These are phyloP conservation scores for Dryoscopus gambensis DNA, from an alignment of 2,113 vertebrate genomes.

Conservation along the genomic window DNA sequence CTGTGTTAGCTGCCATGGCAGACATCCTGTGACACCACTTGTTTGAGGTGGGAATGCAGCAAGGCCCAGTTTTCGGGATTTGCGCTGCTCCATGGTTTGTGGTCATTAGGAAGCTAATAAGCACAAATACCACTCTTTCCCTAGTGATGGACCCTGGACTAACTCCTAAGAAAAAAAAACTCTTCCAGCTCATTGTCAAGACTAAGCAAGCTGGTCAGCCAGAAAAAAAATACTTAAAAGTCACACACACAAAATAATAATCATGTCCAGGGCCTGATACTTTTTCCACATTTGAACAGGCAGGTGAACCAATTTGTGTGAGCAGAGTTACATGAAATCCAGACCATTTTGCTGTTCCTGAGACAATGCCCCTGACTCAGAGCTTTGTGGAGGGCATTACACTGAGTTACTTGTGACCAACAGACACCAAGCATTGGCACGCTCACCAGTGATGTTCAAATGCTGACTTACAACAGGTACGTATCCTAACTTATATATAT, in stretches of 20 bases:
- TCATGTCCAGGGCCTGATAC: not conserved
- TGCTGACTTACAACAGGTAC: not conserved
- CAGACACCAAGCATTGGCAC: not conserved
- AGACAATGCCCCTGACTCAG: not conserved
- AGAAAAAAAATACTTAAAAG: not conserved
- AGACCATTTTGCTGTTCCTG: not conserved
- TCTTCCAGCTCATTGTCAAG: not conserved
- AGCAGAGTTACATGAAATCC: not conserved
- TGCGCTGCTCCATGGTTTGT: fast-evolving
- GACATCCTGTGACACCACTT: not conserved
- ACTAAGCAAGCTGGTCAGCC: not conserved
- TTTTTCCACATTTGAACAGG: not conserved
- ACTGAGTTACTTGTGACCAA: not conserved
- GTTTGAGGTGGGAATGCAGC: not conserved
- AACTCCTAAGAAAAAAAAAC: not conserved
- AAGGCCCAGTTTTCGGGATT: not conserved
- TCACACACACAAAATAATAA: not conserved
- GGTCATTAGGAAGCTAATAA: not conserved
- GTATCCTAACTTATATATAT: not conserved
- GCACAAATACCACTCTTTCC: not conserved
- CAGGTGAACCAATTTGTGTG: not conserved
- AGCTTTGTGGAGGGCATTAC: not conserved
- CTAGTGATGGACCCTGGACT: not conserved
- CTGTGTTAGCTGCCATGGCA: not conserved
- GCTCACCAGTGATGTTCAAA: not conserved